A percentile compares a stretch with the other conserved stretches of the same genome.
Conservation (phyloP, 2,113 vertebrate genomes). For the Ellobius talpinus region DNA sequence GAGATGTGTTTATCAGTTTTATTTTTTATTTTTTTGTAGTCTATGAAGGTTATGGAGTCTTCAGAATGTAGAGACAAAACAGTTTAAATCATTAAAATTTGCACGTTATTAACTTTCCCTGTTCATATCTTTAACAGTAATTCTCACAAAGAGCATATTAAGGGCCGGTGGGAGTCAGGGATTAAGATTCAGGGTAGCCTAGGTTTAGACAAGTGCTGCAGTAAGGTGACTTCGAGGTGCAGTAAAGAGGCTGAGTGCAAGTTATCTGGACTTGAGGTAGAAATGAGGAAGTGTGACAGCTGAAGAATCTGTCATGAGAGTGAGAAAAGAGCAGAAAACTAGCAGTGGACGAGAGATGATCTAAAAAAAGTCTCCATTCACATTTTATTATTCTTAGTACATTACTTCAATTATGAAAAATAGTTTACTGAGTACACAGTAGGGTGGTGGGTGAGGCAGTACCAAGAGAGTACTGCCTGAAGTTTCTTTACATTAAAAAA, state of each 20-base stretch:
- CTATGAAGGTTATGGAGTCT: background rate
- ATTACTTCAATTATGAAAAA: background rate
- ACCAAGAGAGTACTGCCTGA: background rate
- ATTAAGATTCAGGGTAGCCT: background rate
- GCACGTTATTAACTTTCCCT: background rate
- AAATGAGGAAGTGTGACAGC: background rate
- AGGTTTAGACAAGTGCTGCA: background rate
- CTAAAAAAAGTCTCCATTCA: background rate
- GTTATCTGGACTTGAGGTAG: background rate
- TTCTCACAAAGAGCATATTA: background rate
- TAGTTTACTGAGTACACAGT: background rate
- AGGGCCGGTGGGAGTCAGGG: background rate
- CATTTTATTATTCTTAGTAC: background rate
- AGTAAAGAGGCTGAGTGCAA: background rate
- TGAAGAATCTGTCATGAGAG: background rate
- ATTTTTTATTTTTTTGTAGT: background rate
- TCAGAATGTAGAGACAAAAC: background rate
- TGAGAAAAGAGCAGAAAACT: background rate
- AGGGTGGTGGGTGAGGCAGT: background rate
- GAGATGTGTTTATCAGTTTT: background rate
- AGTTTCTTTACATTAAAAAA: background rate
- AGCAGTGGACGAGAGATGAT: background rate
- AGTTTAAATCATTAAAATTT: background rate
- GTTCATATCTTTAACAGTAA: conserved; percentile 23
- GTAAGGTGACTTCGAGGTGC: background rate